phyloP scores from a whole-genome alignment of 1,140 invertebrate species.

The Papilio machaon region DNA sequence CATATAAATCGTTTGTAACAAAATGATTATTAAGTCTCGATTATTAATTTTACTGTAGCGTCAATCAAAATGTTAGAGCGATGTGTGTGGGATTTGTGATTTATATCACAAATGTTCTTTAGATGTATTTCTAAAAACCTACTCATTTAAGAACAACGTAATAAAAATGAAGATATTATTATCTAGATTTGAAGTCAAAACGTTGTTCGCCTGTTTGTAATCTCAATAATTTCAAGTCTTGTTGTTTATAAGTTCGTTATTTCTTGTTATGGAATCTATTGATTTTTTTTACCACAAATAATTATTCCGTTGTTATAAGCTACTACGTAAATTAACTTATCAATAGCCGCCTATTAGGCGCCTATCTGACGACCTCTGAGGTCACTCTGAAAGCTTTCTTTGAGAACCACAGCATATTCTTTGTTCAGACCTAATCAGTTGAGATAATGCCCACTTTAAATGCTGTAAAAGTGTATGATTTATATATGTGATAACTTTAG shows the following conservation, averaged over 20 bases:
- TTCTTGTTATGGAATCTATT: neutral
- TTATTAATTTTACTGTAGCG: constrained; percentile 19
- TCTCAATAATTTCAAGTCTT: neutral
- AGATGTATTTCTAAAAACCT: too few relatives aligned
- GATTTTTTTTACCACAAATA: neutral
- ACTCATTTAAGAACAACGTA: too few relatives aligned
- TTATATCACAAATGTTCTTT: neutral
- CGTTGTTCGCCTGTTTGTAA: neutral
- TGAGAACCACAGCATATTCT: constrained; percentile 56
- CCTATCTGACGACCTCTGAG: constrained; percentile 59
- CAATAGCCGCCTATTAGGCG: constrained; percentile 50
- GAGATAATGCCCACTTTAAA: constrained; percentile 69
- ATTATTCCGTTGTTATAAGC: neutral
- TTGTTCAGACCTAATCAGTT: constrained; percentile 61
- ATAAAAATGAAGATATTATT: neutral
- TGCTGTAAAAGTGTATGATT: constrained; percentile 67
- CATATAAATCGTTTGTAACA: constrained; percentile 28
- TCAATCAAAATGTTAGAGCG: constrained; percentile 2
- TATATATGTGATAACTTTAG: constrained; percentile 60
- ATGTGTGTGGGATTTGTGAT: constrained; percentile 15
- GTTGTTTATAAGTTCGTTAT: neutral
- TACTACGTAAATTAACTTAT: constrained; percentile 47
- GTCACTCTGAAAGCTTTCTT: constrained; percentile 55
- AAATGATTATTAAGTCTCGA: constrained; percentile 25
- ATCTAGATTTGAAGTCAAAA: neutral